Conservation (phyloP, 1,140 invertebrate genomes). For the Conus ventricosus region DNA sequence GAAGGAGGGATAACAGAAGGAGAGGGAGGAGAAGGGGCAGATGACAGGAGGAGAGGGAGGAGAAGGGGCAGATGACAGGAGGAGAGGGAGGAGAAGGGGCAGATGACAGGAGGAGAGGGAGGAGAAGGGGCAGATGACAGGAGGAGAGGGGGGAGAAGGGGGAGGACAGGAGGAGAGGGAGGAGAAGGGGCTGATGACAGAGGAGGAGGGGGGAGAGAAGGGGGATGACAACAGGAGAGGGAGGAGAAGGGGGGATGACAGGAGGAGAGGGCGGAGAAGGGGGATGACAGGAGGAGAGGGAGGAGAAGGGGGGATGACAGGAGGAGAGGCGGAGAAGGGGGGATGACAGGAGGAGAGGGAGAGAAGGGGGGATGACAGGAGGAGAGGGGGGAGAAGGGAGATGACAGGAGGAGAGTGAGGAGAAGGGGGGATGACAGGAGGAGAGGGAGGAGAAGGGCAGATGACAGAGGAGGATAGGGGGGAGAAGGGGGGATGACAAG, state of each 20-base stretch:
- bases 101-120: neutral
- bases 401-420: neutral
- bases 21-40: neutral
- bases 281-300: neutral
- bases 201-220: neutral
- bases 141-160: neutral
- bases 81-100: neutral
- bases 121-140: neutral
- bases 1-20: neutral
- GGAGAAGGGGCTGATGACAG: neutral
- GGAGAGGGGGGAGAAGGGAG: too few relatives aligned
- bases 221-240: neutral
- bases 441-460: neutral
- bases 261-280: neutral
- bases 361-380: neutral
- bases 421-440: neutral
- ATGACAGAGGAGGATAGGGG: neutral
- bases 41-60: neutral
- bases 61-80: neutral
- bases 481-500: neutral
- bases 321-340: neutral
- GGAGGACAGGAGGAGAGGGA: neutral
- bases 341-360: neutral
- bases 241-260: neutral
- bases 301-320: neutral